Percentiles rank a stretch among this genome's conserved stretches.
Conservation (phyloP, 2,113 vertebrate species). For the Pleuronectes platessa region DNA sequence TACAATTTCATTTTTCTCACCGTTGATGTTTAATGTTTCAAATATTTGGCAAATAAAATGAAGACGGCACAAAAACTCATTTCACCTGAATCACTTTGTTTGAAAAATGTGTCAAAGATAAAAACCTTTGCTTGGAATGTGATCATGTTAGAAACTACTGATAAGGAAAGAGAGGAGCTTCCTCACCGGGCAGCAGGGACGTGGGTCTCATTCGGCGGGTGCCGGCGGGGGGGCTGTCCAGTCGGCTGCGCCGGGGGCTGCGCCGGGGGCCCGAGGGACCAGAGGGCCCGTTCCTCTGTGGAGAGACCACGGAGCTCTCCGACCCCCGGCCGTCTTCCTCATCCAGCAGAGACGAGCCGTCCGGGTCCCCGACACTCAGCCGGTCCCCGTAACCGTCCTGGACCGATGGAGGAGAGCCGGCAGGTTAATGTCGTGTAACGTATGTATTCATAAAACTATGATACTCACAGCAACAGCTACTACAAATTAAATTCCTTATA, state of each 20-base stretch:
- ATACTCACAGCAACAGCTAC: too few species aligned
- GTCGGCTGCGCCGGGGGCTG: conserved; percentile 65
- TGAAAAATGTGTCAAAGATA: too few species aligned
- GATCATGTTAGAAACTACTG: neutral
- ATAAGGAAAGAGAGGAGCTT: neutral
- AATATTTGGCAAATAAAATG: too few species aligned
- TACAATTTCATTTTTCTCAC: too few species aligned
- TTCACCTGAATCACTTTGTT: too few species aligned
- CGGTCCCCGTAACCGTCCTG: conserved; percentile 91
- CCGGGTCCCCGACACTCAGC: conserved; percentile 88
- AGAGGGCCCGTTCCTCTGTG: conserved; percentile 78
- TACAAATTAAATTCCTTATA: too few species aligned
- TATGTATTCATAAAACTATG: too few species aligned
- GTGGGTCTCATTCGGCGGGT: conserved; percentile 75
- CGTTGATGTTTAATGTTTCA: too few species aligned
- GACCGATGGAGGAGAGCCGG: conserved; percentile 50
- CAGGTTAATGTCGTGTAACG: neutral
- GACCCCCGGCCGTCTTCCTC: conserved; percentile 85
- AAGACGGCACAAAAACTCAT: too few species aligned
- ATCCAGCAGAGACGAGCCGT: conserved; percentile 88
- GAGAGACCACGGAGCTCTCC: conserved; percentile 80
- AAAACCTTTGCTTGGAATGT: too few species aligned
- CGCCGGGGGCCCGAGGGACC: conserved; percentile 79
- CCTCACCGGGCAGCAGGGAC: conserved; percentile 64
- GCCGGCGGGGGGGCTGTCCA: conserved; percentile 85